Base-by-base conservation (phyloP, 2,797 vertebrate species). In the Catamblyrhynchus diadema region DNA sequence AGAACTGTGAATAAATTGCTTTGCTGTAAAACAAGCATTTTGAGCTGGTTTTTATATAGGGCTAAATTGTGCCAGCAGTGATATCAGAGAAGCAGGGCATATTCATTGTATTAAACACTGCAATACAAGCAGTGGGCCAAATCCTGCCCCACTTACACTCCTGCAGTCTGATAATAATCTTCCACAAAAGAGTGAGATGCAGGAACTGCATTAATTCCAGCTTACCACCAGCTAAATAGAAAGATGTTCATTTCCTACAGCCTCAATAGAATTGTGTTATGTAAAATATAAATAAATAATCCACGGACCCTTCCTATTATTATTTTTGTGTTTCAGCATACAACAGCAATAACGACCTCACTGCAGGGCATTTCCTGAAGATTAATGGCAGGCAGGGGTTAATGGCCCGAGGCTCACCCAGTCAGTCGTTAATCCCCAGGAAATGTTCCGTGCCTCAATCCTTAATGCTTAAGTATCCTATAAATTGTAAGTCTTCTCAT, bases 351-450 rank as follows among this genome's bases (percentile, higher is more conserved):
- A 96, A 97, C 6, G 83, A 97, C 97, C 92, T 97, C 97, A 88
- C 93, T 95, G 94, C 92, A 75, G 95, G 95, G 93, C 92, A 94
- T 94, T 97, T 97, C 96, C 95, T 94, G 88, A 94, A 97, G 96
- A 98, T 97, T 97, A 96, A 97, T 97, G 94, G 53, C 92, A 95
- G 81, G 93, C 95, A 86, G 88, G 94, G 94, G 88, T 97, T 97
- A 97, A 97, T 91, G 94, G 94, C 86, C 96, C 78, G 90, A 71
- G 30, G 59, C 94, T 97, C 97, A 96, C 95, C 95, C 96, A 94
- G 90, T 90, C 95, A 95, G 82, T 97, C 88, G 59, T 96, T 97
- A 95, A 96, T 96, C 88, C 96, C 88, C 86, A 79, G 93, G 92
- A 97, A 97, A 96, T 86, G 88, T 93, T 91, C 94, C 65, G 37